A percentile compares a stretch with the other conserved stretches of the same genome.
These are phyloP conservation scores for Carabus problematicus DNA, from an alignment of 2,888 invertebrate species.

Conservation along the genomic window DNA sequence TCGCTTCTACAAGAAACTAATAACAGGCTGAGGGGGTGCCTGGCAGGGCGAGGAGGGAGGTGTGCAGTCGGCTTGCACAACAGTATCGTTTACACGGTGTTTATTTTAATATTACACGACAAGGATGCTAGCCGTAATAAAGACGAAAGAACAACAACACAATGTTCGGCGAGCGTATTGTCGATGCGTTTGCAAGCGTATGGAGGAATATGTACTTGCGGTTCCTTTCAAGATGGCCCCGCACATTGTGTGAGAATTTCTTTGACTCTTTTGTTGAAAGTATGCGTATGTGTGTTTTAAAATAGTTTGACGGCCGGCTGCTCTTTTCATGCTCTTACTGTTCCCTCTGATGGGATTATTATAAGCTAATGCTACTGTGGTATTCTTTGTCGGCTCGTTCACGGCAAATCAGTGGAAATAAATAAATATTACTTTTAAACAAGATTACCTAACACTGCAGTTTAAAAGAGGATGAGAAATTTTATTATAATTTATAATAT, in stretches of 20 bases:
- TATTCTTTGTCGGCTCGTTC: background rate
- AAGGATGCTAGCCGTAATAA: conserved; percentile 40
- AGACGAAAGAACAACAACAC: conserved; percentile 32
- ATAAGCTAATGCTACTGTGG: conserved; percentile 5
- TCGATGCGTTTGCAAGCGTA: conserved; percentile 1
- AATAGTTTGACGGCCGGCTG: conserved; percentile 31
- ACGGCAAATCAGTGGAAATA: no score
- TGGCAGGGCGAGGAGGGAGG: background rate
- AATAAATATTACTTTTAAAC: no score
- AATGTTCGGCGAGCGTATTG: conserved; percentile 21
- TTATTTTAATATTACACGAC: conserved; percentile 39
- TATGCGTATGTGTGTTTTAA: conserved; percentile 27
- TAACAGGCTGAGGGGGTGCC: background rate
- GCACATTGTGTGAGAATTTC: conserved; percentile 22
- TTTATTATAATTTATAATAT: no score
- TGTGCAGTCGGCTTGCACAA: conserved; percentile 15
- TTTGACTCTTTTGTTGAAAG: conserved; percentile 32
- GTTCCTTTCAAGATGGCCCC: conserved; percentile 41
- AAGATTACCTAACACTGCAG: no score
- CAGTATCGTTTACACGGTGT: conserved; percentile 35
- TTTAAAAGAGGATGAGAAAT: no score
- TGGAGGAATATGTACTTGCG: conserved; percentile 17
- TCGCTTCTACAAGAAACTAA: background rate
- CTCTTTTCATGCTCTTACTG: conserved; percentile 34
- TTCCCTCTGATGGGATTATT: conserved; percentile 29